Evolutionary conservation across 1,140 invertebrate genomes (phyloP).

Genomic region (Pogonognathellus flavescens): DNA sequence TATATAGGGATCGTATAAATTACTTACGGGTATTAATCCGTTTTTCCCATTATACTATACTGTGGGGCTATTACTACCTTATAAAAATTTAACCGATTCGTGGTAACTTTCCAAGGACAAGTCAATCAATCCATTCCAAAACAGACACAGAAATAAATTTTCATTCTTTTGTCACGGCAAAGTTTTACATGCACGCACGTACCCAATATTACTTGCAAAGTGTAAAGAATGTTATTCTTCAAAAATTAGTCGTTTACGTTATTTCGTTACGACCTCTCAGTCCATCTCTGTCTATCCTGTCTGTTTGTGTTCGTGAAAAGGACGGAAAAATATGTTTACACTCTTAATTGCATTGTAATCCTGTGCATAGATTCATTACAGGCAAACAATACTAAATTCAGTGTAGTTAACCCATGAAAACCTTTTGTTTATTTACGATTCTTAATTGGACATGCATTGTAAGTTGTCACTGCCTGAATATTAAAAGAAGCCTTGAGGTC

Average conservation of each 20-base stretch:
- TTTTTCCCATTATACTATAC: no score
- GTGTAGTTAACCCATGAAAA: neutral
- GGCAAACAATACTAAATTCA: neutral
- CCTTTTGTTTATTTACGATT: neutral
- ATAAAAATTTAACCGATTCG: neutral
- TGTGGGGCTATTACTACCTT: neutral
- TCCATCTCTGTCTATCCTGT: no score
- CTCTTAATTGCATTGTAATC: no score
- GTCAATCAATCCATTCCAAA: neutral
- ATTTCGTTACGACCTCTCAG: no score
- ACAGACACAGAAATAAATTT: neutral
- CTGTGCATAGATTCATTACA: no score
- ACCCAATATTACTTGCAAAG: no score
- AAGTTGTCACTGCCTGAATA: neutral
- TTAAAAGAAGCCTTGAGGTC: neutral
- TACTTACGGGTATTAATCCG: no score
- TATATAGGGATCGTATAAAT: no score
- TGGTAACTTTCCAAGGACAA: conserved; percentile 20
- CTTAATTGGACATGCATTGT: neutral
- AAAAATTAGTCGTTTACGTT: no score
- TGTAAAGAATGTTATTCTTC: no score
- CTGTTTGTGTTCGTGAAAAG: no score
- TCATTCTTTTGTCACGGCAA: neutral
- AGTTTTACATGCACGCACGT: neutral
- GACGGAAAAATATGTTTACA: no score